Percentiles rank a stretch among this genome's conserved stretches.
Evolutionary conservation across 2,113 vertebrate species (phyloP).

Genomic region (Choloepus hoffmanni): DNA sequence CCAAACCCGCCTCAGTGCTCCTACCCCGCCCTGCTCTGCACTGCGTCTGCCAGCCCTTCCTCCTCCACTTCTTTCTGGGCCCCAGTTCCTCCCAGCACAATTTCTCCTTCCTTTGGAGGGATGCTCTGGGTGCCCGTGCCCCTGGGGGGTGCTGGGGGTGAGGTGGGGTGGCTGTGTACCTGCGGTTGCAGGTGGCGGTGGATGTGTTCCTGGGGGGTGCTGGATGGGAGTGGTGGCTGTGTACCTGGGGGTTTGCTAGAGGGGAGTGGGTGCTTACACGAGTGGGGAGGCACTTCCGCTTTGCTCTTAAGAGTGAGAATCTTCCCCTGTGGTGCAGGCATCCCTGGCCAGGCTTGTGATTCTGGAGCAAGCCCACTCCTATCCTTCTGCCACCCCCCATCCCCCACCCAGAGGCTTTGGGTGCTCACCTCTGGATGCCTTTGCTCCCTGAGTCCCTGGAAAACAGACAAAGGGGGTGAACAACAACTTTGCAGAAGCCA

Average conservation of each 20-base stretch:
- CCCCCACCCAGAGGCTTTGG: too few relatives aligned
- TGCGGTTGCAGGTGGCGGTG: background rate
- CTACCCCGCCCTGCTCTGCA: too few relatives aligned
- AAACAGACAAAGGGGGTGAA: background rate
- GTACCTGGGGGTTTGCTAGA: background rate
- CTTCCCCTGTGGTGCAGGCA: background rate
- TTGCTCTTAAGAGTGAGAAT: background rate
- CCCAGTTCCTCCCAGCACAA: background rate
- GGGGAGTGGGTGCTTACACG: too few relatives aligned
- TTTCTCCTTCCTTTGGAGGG: background rate
- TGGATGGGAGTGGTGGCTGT: background rate
- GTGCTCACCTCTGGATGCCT: constrained; percentile 54
- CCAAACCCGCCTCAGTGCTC: background rate
- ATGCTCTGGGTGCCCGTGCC: too few relatives aligned
- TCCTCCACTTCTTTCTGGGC: background rate
- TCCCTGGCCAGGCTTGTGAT: background rate
- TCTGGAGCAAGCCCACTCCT: background rate
- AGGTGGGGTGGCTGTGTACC: background rate
- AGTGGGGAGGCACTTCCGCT: background rate
- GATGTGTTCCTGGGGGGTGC: too few relatives aligned
- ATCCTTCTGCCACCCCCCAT: background rate
- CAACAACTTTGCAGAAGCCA: background rate
- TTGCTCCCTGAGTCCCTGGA: constrained; percentile 45
- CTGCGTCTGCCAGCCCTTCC: background rate
- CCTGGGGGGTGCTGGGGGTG: too few relatives aligned